Percentiles rank a stretch among this genome's conserved stretches.
Evolutionary conservation across 2,113 vertebrate species (phyloP).

Genomic region (Pedionomus torquatus): DNA sequence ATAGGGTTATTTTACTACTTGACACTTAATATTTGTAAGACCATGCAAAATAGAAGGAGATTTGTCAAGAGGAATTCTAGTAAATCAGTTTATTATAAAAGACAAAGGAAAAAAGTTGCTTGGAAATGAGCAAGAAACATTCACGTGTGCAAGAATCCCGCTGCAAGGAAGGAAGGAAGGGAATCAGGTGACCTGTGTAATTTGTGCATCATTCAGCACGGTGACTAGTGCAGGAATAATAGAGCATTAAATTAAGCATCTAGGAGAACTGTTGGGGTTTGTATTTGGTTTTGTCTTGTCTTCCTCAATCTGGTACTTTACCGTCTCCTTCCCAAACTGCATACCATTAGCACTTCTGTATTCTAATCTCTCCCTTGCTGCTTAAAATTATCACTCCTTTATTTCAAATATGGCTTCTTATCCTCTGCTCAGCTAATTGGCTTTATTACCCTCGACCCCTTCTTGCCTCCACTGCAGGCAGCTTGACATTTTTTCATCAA

Average conservation of each 20-base stretch:
- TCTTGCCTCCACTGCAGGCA: constrained; percentile 63
- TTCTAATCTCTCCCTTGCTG: constrained; percentile 73
- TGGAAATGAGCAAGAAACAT: constrained; percentile 36
- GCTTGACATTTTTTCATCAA: constrained; percentile 65
- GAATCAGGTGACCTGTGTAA: not conserved
- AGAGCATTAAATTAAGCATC: constrained; percentile 43
- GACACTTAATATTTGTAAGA: constrained; percentile 11
- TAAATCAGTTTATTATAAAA: constrained; percentile 43
- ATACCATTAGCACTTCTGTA: constrained; percentile 71
- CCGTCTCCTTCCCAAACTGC: constrained; percentile 62
- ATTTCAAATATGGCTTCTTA: constrained; percentile 75
- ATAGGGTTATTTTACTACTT: constrained; percentile 31
- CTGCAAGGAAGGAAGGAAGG: not conserved
- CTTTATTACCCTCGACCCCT: constrained; percentile 70
- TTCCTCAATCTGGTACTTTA: constrained; percentile 37
- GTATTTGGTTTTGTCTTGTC: constrained; percentile 41
- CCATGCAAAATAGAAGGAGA: not conserved
- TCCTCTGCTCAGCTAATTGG: constrained; percentile 70
- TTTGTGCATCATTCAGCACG: constrained; percentile 22
- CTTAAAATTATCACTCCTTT: constrained; percentile 78
- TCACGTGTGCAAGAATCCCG: not conserved
- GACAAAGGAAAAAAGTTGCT: constrained; percentile 49
- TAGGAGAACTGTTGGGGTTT: constrained; percentile 43
- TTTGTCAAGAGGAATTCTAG: constrained; percentile 12
- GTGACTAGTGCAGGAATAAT: constrained; percentile 26